phyloP scores from a whole-genome alignment of 2,888 invertebrate species.

The Ellobium chinense region DNA sequence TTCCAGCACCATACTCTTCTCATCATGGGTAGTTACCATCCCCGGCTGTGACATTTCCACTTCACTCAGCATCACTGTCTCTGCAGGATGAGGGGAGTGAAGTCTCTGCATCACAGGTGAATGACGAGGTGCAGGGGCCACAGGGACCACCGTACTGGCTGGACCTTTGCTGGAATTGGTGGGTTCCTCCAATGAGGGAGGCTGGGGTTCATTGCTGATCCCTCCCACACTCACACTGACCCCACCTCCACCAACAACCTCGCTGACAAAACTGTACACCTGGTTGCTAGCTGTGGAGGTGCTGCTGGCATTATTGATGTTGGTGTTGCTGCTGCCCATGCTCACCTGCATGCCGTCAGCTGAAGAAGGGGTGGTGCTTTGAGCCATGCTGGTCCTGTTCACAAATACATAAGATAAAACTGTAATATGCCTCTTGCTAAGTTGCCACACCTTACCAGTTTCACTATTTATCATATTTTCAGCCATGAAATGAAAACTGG shows the following conservation, averaged over 20 bases:
- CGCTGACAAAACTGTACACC: constrained; percentile 22
- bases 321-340: constrained; percentile 15
- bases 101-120: constrained; percentile 37
- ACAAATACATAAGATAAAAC: not conserved
- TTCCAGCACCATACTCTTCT: constrained; percentile 43
- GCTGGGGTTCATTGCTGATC: constrained; percentile 33
- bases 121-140: constrained; percentile 36
- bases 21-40: constrained; percentile 34
- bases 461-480: no score
- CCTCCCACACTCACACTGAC: constrained; percentile 27
- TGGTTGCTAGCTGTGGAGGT: not conserved
- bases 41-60: constrained; percentile 35
- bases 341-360: constrained; percentile 3
- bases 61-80: constrained; percentile 30
- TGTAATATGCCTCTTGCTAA: no score
- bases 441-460: no score
- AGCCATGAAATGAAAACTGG: no score
- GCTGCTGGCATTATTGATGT: not conserved
- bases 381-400: constrained; percentile 3
- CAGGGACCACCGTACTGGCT: constrained; percentile 35
- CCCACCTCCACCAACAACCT: constrained; percentile 24
- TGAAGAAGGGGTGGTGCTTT: not conserved
- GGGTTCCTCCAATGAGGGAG: constrained; percentile 48
- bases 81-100: constrained; percentile 43
- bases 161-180: constrained; percentile 42